These are phyloP conservation scores for Campoletis sonorensis DNA, from an alignment of 1,140 invertebrate species.

Conservation along the genomic window DNA sequence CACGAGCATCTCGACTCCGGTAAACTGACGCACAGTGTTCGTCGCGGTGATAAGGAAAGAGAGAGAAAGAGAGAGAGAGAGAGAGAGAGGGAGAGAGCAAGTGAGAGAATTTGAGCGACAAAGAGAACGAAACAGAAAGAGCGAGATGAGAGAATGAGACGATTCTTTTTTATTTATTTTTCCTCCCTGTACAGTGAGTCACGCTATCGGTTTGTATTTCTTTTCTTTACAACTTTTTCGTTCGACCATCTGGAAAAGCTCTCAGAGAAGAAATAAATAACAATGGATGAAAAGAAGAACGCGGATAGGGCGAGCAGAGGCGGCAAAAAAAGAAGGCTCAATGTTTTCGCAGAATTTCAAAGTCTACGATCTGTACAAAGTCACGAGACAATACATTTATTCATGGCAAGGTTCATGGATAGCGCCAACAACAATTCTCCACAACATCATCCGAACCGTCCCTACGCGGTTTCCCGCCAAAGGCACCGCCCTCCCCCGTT, in stretches of 20 bases:
- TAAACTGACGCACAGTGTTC: neutral
- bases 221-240: slow-evolving; percentile 16
- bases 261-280: slow-evolving; percentile 20
- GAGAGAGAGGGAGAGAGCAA: neutral
- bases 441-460: neutral
- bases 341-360: neutral
- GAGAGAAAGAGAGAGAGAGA: neutral
- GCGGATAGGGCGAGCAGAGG: neutral
- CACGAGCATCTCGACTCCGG: neutral
- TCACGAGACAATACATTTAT: slow-evolving; percentile 11
- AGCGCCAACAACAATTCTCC: neutral
- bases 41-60: neutral
- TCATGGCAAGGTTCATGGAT: neutral
- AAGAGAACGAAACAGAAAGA: neutral
- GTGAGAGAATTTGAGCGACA: neutral
- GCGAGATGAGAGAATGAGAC: neutral
- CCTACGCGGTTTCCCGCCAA: neutral
- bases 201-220: slow-evolving; percentile 9
- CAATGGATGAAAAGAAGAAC: neutral
- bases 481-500: no score
- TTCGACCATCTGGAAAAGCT: slow-evolving; percentile 4
- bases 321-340: neutral
- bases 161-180: neutral
- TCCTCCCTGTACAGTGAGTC: neutral
- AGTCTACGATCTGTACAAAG: neutral